Evolutionary conservation across 2,113 vertebrate species (phyloP), one percentile per base, ranked within the genome.

Genomic region (Macquaria australasica): DNA sequence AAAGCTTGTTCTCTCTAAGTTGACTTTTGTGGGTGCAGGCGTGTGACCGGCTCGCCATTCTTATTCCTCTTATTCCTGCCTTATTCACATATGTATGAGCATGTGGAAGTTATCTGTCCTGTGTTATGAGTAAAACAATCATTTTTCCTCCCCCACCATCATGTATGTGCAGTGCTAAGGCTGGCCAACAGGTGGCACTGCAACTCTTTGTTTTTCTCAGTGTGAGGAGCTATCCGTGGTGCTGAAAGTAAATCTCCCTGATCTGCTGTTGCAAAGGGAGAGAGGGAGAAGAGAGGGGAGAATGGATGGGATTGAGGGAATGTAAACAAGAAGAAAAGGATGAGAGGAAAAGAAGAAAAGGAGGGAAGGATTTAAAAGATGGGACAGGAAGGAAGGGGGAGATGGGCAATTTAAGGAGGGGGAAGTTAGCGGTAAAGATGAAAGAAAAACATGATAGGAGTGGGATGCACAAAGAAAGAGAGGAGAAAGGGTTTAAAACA

Each of bases 161-260:
- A 45, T 73, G n/a, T 21, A 0, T 50, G 4, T 34, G 73, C 0
- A 77, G 45, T 84, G 28, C 63, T 15, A 0, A 8, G 0, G 9
- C 18, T 16, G 28, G 41, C 91, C 93, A 89, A 93, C 59, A 87
- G 93, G 92, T 93, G 95, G 93, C 94, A 95, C 87, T 93, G 89
- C 82, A 87, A 58, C 86, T 82, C 94, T 90, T 80, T 76, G 53
- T 78, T 85, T 15, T 43, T 48, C 20, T 4, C 28, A 11, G 20
- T 25, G 31, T 37, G 18, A 34, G 68, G 89, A 87, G 48, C 91
- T 94, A 90, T 90, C 91, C 43, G 1, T 73, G 86, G 92, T 92
- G 48, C 89, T 90, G 93, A 93, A 91, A 81, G 73, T 75, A 84
- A 89, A 92, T 79, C 74, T 64, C 73, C 73, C 67, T 63, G 86